These are phyloP conservation scores for Ptilorrhoa leucosticta DNA, from an alignment of 2,113 vertebrate species.

Conservation along the genomic window DNA sequence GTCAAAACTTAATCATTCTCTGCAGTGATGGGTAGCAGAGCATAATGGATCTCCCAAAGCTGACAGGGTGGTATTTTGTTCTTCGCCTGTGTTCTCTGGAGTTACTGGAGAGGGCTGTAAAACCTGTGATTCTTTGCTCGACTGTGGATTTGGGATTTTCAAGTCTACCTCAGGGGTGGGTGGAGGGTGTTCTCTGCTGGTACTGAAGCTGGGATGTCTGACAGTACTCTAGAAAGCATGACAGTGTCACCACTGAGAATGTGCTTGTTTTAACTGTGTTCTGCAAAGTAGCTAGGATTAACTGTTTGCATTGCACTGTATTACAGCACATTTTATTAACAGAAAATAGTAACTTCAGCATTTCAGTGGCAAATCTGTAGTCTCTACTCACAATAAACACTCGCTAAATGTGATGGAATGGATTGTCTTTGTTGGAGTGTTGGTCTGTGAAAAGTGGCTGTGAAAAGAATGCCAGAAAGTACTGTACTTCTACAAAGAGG, in stretches of 20 bases:
- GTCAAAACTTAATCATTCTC: not conserved
- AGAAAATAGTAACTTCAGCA: not conserved
- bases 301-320: not conserved
- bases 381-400: not conserved
- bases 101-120: not conserved
- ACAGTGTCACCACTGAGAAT: rapidly evolving
- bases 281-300: not conserved
- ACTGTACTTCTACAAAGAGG: not conserved
- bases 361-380: not conserved
- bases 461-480: slow-evolving; percentile 31
- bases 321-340: not conserved
- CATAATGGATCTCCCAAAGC: not conserved
- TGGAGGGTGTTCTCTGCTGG: not conserved
- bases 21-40: not conserved
- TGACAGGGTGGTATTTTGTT: not conserved
- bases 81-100: not conserved
- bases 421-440: not conserved
- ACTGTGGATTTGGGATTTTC: not conserved
- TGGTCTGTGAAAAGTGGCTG: not conserved
- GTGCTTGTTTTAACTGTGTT: not conserved
- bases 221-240: not conserved
- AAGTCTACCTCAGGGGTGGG: not conserved
- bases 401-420: not conserved
- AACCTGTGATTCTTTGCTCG: not conserved
- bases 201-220: not conserved